These are phyloP conservation scores for Nemopilema nomurai DNA, from an alignment of 30 jellyfish, hydroid and myxozoan species.

Conservation along the genomic window DNA sequence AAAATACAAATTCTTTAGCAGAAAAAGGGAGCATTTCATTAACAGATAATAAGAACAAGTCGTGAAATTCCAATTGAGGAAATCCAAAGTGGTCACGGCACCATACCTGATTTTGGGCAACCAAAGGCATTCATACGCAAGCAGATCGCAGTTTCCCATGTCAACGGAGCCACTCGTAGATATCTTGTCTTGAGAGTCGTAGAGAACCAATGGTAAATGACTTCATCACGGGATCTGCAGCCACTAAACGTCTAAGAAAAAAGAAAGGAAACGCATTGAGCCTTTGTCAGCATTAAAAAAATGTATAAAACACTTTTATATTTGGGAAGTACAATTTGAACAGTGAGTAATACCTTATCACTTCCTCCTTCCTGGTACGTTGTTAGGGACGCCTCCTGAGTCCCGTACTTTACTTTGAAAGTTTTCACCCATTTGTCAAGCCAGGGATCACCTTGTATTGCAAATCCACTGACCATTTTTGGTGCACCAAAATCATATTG, in stretches of 20 bases:
- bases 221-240: conserved; percentile 17
- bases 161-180: conserved; percentile 28
- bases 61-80: background rate
- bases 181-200: conserved; percentile 18
- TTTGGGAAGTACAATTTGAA: background rate
- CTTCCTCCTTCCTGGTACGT: conserved; percentile 42
- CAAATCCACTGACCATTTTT: conserved; percentile 56
- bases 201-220: conserved; percentile 65
- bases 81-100: background rate
- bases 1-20: no score
- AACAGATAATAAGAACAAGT: no score
- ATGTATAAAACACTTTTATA: background rate
- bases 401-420: conserved; percentile 41
- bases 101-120: conserved; percentile 47
- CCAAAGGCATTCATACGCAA: conserved; percentile 60
- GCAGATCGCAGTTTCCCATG: conserved; percentile 31
- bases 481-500: conserved; percentile 37
- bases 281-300: background rate
- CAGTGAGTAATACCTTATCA: conserved; percentile 22
- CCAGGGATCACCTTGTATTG: conserved; percentile 61
- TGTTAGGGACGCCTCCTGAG: conserved; percentile 14
- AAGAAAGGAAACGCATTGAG: background rate
- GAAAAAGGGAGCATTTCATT: background rate
- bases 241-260: conserved; percentile 44
- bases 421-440: conserved; percentile 43